A percentile compares a stretch with the other conserved stretches of the same genome.
phyloP scores from a whole-genome alignment of 2,113 vertebrate species.

The Urocynchramus pylzowi region DNA sequence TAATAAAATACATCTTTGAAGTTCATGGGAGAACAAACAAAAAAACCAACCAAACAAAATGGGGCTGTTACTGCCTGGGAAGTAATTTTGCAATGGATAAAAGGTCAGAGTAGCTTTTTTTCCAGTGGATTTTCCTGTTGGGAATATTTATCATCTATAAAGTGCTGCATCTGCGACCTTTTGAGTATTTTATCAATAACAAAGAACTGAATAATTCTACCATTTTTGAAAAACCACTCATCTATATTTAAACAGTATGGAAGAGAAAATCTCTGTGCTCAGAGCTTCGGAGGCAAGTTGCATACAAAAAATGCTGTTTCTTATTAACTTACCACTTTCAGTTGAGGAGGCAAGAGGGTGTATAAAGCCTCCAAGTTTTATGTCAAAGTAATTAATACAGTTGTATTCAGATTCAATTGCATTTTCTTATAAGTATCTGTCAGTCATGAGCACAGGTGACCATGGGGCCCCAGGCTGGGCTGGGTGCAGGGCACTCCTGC shows the following conservation, averaged over 20 bases:
- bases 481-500: fast-evolving
- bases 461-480: fast-evolving
- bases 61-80: constrained; percentile 31
- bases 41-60: neutral
- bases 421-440: neutral
- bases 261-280: constrained; percentile 4
- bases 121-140: constrained; percentile 42
- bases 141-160: constrained; percentile 60
- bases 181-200: constrained; percentile 65
- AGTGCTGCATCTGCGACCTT: constrained; percentile 60
- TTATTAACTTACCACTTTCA: neutral
- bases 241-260: constrained; percentile 65
- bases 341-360: neutral
- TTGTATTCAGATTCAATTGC: neutral
- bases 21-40: constrained; percentile 25
- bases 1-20: constrained; percentile 60
- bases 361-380: neutral
- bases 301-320: neutral
- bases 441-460: neutral
- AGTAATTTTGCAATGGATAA: constrained; percentile 43
- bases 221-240: constrained; percentile 46
- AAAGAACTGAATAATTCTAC: constrained; percentile 60
- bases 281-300: neutral
- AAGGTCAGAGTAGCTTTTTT: constrained; percentile 61
- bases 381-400: neutral